Evolutionary conservation across 1,140 invertebrate species (phyloP), one percentile per base, ranked within the genome.

Genomic region (Bactericera cockerelli): DNA sequence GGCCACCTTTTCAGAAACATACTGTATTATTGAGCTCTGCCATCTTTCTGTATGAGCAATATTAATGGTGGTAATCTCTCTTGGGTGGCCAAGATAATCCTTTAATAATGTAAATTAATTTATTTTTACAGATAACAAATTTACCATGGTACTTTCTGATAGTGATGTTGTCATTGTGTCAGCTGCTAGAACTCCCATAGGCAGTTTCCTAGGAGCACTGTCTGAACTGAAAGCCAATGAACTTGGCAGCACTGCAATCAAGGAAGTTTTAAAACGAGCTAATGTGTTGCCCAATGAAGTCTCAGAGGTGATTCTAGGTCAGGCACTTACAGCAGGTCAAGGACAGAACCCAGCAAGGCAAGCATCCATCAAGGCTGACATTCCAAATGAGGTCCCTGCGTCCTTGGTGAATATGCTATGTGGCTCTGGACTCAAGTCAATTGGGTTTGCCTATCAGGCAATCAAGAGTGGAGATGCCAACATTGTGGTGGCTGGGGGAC

Each of bases 281-380:
- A 75, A 77, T 60, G 66, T 91, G 10, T 59, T 66, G 33, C 71
- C 79, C 11, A 70, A 75, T 31, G 80, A 88, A 70, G 81, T 92
- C 25, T 81, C 79, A 42, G 87, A 92, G 77, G 86, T 92, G n/a
- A 85, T 92, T 62, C 70, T 92, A 65, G 89, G 89, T 26, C 64
- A 87, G 84, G 72, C 79, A 25, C 67, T 87, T 36, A 79, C 76
- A 36, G 79, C 83, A 38, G 83, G 78, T 6, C 80, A 88, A 72
- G 89, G 89, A 24, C 89, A 91, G 74, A 93, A 93, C 74, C 85
- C 89, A 59, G 86, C 85, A 0, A 75, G 89, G 63, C 88, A 92
- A 70, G 86, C 89, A 39, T 74, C 86, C 13, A 70, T 89, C 1
- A 78, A 79, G 64, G 86, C 86, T 56, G 87, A 86, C n/a, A 69